Conservation (phyloP, 2,797 vertebrate species). For the Hippopotamyrus pictus region DNA sequence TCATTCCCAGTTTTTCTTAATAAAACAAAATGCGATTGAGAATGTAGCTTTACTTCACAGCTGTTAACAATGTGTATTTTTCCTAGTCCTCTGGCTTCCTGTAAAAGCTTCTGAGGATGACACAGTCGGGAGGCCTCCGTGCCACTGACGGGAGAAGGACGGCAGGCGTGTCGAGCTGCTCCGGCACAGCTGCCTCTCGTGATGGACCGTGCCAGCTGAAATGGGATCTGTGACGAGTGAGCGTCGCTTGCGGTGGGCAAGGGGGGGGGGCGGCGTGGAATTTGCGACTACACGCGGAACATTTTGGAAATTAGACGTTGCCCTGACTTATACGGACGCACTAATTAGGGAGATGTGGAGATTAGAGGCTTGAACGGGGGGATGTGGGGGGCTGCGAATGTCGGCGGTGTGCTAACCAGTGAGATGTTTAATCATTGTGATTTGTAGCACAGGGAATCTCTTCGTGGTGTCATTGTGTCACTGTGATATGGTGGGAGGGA, state of each 20-base stretch:
- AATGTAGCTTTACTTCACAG: neutral
- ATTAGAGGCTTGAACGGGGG: neutral
- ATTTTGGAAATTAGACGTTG: neutral
- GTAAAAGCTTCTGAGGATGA: neutral
- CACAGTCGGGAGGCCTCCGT: neutral
- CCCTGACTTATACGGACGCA: neutral
- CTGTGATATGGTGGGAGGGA: neutral
- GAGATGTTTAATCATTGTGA: neutral
- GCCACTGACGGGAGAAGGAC: neutral
- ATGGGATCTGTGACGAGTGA: neutral
- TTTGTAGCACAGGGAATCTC: neutral
- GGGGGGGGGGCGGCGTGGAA: neutral
- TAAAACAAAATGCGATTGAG: neutral
- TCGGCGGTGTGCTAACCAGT: neutral
- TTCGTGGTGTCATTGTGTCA: neutral
- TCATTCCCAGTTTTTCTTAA: neutral
- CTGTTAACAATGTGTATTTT: neutral
- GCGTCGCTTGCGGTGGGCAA: neutral
- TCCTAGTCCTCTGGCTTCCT: neutral
- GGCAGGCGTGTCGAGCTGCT: neutral
- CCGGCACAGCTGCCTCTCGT: neutral
- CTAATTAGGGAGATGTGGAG: conserved; percentile 8
- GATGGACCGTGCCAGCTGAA: neutral
- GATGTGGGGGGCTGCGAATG: neutral
- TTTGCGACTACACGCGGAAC: neutral